Evolutionary conservation across 2,888 invertebrate species (phyloP).

Genomic region (Xestia ashworthii): DNA sequence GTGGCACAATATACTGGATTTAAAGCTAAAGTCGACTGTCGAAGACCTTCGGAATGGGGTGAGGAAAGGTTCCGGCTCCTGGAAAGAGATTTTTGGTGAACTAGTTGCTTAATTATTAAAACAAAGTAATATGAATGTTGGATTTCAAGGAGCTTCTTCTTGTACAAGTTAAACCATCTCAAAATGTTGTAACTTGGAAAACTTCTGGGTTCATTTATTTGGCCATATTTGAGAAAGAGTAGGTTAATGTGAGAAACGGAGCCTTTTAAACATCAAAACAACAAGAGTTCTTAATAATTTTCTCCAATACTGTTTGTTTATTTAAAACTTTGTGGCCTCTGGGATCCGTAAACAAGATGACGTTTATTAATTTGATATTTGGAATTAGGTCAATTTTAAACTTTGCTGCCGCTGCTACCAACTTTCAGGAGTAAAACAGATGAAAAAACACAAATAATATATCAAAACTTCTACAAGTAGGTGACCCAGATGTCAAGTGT

Average conservation of each 20-base stretch:
- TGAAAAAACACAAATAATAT: slow-evolving; percentile 60
- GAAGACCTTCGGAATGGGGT: slow-evolving; percentile 56
- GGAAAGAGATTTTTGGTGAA: not conserved
- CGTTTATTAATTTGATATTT: slow-evolving; percentile 50
- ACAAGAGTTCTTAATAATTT: slow-evolving; percentile 20
- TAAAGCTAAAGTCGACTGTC: slow-evolving; percentile 62
- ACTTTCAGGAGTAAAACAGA: slow-evolving; percentile 41
- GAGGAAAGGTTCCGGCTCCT: not conserved
- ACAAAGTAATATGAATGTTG: not conserved
- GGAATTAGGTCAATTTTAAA: slow-evolving; percentile 56
- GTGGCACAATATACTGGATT: slow-evolving; percentile 71
- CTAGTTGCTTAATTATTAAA: not conserved
- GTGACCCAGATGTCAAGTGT: slow-evolving; percentile 60
- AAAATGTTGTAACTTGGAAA: not conserved
- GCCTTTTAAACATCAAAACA: slow-evolving; percentile 29
- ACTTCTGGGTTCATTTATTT: slow-evolving; percentile 3
- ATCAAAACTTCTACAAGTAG: slow-evolving; percentile 55
- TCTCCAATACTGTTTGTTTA: slow-evolving; percentile 51
- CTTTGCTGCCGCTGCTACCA: slow-evolving; percentile 37
- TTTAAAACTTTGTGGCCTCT: slow-evolving; percentile 38
- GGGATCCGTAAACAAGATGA: slow-evolving; percentile 48
- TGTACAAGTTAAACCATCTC: not conserved
- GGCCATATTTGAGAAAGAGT: not conserved
- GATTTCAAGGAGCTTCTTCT: slow-evolving; percentile 19
- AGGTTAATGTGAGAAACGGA: slow-evolving; percentile 17